Evolutionary conservation across 1,140 invertebrate species (phyloP).

Genomic region (Bombus turneri): DNA sequence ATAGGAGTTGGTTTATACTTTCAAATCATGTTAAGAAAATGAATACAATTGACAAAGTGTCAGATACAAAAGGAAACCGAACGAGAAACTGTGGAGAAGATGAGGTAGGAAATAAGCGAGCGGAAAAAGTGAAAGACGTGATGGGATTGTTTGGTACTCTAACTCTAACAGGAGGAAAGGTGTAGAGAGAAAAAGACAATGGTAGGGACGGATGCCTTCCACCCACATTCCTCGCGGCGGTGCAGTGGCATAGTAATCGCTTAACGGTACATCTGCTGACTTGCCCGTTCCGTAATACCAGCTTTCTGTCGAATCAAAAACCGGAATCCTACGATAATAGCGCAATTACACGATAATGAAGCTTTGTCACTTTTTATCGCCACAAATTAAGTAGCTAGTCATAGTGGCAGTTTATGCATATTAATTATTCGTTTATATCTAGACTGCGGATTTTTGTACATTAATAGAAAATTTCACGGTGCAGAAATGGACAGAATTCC

Average conservation of each 20-base stretch:
- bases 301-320: slow-evolving; percentile 68
- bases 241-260: slow-evolving; percentile 77
- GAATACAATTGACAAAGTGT: not conserved
- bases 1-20: too few species aligned
- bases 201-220: slow-evolving; percentile 68
- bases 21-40: not conserved
- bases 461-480: too few species aligned
- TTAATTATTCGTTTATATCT: too few species aligned
- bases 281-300: slow-evolving; percentile 72
- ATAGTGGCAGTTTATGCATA: not conserved
- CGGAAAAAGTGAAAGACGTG: slow-evolving; percentile 8
- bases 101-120: not conserved
- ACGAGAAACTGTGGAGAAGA: not conserved
- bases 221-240: slow-evolving; percentile 75
- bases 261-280: slow-evolving; percentile 74
- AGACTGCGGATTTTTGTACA: too few species aligned
- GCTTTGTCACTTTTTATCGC: not conserved
- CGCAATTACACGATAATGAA: not conserved
- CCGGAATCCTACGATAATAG: slow-evolving; percentile 14
- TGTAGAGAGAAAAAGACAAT: slow-evolving; percentile 19
- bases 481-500: too few species aligned
- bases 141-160: not conserved
- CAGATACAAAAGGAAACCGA: not conserved
- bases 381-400: not conserved
- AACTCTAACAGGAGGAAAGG: not conserved